These are phyloP conservation scores for Fistularia commersonii DNA, from an alignment of 2,797 vertebrate species.

Conservation along the genomic window DNA sequence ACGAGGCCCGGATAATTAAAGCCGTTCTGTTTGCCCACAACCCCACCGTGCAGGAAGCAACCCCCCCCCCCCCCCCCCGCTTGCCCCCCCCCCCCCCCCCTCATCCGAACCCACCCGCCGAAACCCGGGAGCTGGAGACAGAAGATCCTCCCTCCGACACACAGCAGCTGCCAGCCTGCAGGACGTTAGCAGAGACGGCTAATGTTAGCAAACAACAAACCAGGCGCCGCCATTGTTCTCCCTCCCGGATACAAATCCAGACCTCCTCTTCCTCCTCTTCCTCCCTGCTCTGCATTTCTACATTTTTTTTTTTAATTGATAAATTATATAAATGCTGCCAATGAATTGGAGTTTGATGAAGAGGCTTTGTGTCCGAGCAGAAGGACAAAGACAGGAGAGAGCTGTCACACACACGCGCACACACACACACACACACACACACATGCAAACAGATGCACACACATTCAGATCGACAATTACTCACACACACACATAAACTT, in stretches of 20 bases:
- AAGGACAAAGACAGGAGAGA: constrained; percentile 12
- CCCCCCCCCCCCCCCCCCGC: constrained; percentile 68
- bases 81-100: constrained; percentile 40
- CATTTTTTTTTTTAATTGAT: too few relatives aligned
- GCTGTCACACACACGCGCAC: constrained; percentile 4
- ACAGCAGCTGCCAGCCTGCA: too few relatives aligned
- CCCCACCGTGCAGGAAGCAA: constrained; percentile 53
- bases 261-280: too few relatives aligned
- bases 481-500: background rate
- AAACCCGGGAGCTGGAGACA: too few relatives aligned
- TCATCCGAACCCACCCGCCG: constrained; percentile 41
- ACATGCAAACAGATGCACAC: too few relatives aligned
- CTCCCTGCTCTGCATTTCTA: too few relatives aligned
- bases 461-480: background rate
- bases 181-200: constrained; percentile 27
- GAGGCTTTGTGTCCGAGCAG: constrained; percentile 43
- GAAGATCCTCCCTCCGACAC: too few relatives aligned
- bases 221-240: constrained; percentile 29
- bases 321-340: too few relatives aligned
- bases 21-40: constrained; percentile 68
- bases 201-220: constrained; percentile 28
- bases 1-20: constrained; percentile 76
- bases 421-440: constrained; percentile 8
- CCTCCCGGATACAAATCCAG: constrained; percentile 20
- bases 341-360: constrained; percentile 8